A percentile compares a stretch with the other conserved stretches of the same genome.
phyloP scores from a whole-genome alignment of 2,113 vertebrate genomes.

The Ictalurus punctatus region DNA sequence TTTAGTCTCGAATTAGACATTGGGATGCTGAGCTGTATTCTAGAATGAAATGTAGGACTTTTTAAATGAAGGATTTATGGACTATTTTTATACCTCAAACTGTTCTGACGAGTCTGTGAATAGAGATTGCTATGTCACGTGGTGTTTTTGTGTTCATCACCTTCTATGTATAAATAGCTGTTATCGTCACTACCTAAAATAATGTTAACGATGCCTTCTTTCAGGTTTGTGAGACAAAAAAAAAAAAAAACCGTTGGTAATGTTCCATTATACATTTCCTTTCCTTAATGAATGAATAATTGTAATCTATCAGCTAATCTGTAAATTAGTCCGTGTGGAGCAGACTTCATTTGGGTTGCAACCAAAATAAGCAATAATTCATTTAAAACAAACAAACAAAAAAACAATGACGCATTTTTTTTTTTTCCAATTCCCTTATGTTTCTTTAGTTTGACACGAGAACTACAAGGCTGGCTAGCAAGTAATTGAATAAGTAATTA shows the following conservation, averaged over 20 bases:
- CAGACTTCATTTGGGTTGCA: not conserved
- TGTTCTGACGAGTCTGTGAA: constrained; percentile 16
- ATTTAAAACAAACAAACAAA: not conserved
- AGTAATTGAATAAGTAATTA: not conserved
- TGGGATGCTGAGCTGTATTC: not conserved
- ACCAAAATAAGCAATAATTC: not conserved
- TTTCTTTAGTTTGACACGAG: not conserved
- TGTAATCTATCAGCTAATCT: not conserved
- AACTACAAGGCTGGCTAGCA: not conserved
- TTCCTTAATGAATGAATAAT: not conserved
- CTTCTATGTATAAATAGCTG: not conserved
- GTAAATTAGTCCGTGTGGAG: not conserved
- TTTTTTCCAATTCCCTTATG: no score
- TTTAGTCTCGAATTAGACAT: not conserved
- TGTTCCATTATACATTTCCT: not conserved
- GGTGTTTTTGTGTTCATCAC: not conserved
- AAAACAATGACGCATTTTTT: no score
- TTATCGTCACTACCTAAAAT: not conserved
- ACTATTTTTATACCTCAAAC: constrained; percentile 17
- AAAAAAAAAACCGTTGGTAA: not conserved
- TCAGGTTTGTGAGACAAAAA: not conserved
- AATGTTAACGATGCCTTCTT: not conserved
- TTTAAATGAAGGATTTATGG: constrained; percentile 9
- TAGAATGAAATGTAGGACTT: not conserved
- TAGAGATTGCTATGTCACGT: not conserved